phyloP scores from a whole-genome alignment of 1,140 invertebrate genomes.

The Trypoxylus dichotomus region DNA sequence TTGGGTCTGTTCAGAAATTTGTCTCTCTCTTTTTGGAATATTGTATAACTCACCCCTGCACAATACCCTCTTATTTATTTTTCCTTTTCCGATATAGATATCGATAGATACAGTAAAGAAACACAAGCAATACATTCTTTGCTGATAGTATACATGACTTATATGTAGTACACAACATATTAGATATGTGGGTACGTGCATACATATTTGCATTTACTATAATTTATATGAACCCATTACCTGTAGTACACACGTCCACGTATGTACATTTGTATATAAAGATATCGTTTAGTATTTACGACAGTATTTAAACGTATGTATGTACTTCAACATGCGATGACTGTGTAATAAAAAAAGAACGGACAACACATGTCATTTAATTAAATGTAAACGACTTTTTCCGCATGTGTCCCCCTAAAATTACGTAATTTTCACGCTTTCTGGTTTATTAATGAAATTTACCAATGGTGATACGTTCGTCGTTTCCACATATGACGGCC shows the following conservation, averaged over 20 bases:
- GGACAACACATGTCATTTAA: conserved; percentile 16
- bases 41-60: no score
- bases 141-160: no score
- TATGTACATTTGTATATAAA: background rate
- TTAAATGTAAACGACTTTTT: conserved; percentile 23
- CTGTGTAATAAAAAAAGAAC: background rate
- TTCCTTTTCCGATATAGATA: no score
- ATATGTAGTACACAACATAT: no score
- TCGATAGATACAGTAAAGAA: no score
- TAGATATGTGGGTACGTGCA: no score
- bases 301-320: background rate
- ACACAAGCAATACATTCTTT: no score
- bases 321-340: background rate
- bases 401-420: background rate
- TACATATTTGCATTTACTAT: no score
- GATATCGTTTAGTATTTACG: background rate
- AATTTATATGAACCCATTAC: background rate
- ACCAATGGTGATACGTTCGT: background rate
- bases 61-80: no score
- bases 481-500: background rate
- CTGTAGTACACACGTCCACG: background rate
- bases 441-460: conserved; percentile 21
- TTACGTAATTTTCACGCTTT: conserved; percentile 14
- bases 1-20: no score
- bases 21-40: no score